Conservation (phyloP, 2,888 invertebrate genomes). For the Scaptomyza flava region DNA sequence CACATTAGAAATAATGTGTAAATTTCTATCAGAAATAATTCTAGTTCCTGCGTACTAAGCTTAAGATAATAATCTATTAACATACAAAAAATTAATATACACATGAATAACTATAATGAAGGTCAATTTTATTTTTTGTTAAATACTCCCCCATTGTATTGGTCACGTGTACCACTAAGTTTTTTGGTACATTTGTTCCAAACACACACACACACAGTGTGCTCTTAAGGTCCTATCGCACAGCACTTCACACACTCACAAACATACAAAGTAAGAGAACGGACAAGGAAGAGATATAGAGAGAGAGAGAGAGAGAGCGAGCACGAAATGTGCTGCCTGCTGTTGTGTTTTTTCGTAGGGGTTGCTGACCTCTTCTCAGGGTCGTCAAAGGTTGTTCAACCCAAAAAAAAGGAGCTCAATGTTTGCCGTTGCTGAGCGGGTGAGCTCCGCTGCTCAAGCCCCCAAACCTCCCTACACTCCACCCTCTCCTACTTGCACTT, state of each 20-base stretch:
- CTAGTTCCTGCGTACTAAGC: no score
- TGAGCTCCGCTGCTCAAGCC: not conserved
- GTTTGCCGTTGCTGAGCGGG: conserved; percentile 56
- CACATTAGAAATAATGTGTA: no score
- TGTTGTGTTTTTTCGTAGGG: conserved; percentile 68
- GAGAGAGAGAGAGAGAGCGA: conserved; percentile 24
- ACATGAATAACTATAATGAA: not conserved
- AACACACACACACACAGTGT: not conserved
- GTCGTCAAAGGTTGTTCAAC: conserved; percentile 85
- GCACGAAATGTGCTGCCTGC: not conserved
- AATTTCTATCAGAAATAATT: no score
- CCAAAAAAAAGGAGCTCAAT: conserved; percentile 55
- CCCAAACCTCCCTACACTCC: not conserved
- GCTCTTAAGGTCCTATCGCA: conserved; percentile 50
- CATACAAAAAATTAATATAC: no score
- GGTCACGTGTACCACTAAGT: not conserved
- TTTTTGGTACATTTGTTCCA: not conserved
- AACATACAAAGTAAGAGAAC: not conserved
- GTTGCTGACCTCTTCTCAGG: conserved; percentile 85
- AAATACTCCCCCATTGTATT: not conserved
- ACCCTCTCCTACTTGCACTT: not conserved
- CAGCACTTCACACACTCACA: conserved; percentile 7
- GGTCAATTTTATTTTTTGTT: not conserved
- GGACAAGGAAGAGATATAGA: conserved; percentile 4
- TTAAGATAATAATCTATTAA: not conserved